Evolutionary conservation across 2,888 invertebrate genomes (phyloP).

Genomic region (Girardia tigrina): DNA sequence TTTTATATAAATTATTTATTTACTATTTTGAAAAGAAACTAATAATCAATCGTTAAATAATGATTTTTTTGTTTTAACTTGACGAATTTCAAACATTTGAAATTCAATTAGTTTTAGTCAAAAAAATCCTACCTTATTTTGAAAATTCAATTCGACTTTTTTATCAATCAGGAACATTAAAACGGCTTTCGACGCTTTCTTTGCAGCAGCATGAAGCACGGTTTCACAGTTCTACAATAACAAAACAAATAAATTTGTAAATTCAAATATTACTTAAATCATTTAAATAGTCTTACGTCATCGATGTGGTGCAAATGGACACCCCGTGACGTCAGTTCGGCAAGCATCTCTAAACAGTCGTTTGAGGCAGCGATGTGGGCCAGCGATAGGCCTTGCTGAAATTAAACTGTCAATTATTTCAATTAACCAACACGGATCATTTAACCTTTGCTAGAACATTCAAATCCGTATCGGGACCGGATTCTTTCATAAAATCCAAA

Average conservation of each 20-base stretch:
- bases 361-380: background rate
- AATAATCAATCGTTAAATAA: no score
- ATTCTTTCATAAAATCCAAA: background rate
- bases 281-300: background rate
- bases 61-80: no score
- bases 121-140: background rate
- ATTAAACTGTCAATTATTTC: background rate
- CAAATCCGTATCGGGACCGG: background rate
- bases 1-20: no score
- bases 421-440: background rate
- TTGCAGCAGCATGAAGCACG: background rate
- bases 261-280: background rate
- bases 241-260: background rate
- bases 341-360: background rate
- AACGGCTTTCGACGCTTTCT: background rate
- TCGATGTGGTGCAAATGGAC: background rate
- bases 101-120: no score
- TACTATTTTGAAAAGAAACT: no score
- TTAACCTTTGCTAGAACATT: background rate
- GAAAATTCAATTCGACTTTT: background rate
- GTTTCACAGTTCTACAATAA: background rate
- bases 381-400: background rate
- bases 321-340: background rate
- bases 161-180: background rate
- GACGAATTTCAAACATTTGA: no score